phyloP scores from a whole-genome alignment of 2,888 invertebrate genomes.

The Eupsilia transversa region DNA sequence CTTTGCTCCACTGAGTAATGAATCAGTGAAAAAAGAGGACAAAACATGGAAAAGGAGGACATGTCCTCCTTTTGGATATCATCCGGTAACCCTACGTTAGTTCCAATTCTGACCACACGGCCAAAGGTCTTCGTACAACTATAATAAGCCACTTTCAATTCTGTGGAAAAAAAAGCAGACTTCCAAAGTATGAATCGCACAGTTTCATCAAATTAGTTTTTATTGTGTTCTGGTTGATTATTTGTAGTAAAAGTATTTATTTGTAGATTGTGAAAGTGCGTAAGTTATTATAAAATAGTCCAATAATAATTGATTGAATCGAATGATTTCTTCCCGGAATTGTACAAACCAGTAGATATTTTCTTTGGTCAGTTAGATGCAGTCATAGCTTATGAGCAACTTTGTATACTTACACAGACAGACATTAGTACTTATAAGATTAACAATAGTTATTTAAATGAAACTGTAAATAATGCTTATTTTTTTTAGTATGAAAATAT shows the following conservation, averaged over 20 bases:
- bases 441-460: slow-evolving; percentile 26
- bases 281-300: slow-evolving; percentile 25
- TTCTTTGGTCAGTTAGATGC: slow-evolving; percentile 13
- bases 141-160: background rate
- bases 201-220: slow-evolving; percentile 12
- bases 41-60: too few species aligned
- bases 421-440: slow-evolving; percentile 25
- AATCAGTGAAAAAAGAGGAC: too few species aligned
- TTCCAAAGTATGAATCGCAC: background rate
- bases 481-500: slow-evolving; percentile 15
- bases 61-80: too few species aligned
- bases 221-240: slow-evolving; percentile 4
- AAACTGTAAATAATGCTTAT: slow-evolving; percentile 10
- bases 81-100: too few species aligned
- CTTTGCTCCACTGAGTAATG: too few species aligned
- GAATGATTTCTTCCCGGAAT: background rate
- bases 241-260: slow-evolving; percentile 21
- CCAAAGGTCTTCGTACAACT: background rate
- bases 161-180: background rate
- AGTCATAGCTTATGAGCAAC: slow-evolving; percentile 18
- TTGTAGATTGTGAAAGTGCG: slow-evolving; percentile 31
- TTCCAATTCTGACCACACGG: background rate
- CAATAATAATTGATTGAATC: slow-evolving; percentile 13
- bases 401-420: slow-evolving; percentile 17
- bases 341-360: slow-evolving; percentile 24